phyloP scores from a whole-genome alignment of 2,797 vertebrate genomes.

The Hippopotamyrus pictus region DNA sequence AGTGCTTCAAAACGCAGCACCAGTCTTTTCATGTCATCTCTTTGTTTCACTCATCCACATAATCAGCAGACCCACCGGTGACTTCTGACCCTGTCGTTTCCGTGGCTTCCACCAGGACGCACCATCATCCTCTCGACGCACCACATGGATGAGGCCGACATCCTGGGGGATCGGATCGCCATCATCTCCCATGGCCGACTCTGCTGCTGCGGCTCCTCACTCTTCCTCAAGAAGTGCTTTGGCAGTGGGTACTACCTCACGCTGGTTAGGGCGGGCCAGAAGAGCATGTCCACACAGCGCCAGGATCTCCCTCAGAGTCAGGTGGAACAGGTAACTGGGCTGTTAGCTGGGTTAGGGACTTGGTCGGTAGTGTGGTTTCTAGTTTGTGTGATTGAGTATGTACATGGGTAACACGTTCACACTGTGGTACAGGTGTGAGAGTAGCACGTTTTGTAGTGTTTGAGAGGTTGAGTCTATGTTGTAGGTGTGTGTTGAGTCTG shows the following conservation, averaged over 20 bases:
- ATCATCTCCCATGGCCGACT: slow-evolving; percentile 91
- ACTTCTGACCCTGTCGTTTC: neutral
- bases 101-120: slow-evolving; percentile 60
- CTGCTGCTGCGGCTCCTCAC: slow-evolving; percentile 87
- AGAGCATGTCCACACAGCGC: slow-evolving; percentile 43
- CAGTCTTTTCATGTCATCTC: neutral
- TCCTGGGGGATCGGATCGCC: slow-evolving; percentile 88
- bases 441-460: neutral
- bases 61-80: neutral
- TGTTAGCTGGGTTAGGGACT: neutral
- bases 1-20: neutral
- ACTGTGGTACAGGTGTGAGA: neutral
- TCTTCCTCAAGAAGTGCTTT: slow-evolving; percentile 90
- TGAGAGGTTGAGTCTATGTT: neutral
- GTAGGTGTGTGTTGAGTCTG: neutral
- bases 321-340: slow-evolving; percentile 7
- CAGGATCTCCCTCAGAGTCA: slow-evolving; percentile 23
- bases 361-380: neutral
- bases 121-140: slow-evolving; percentile 95
- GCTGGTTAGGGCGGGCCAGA: slow-evolving; percentile 68
- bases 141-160: slow-evolving; percentile 98
- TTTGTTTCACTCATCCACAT: neutral
- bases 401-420: neutral
- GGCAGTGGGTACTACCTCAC: slow-evolving; percentile 97
- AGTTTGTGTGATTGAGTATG: neutral